These are phyloP conservation scores for Habrosyne pyritoides DNA, from an alignment of 2,888 invertebrate genomes.

Conservation along the genomic window DNA sequence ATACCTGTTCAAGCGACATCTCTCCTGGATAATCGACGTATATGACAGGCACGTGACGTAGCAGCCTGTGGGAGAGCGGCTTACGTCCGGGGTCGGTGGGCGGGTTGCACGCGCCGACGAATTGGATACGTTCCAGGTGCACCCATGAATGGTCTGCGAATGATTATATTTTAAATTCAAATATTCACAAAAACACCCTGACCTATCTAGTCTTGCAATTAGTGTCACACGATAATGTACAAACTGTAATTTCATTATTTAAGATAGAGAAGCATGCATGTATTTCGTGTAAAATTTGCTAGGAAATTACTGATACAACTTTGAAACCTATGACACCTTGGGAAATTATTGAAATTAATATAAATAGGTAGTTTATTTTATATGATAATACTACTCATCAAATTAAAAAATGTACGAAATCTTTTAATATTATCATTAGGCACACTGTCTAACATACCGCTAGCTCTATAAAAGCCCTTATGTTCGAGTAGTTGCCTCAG, in stretches of 20 bases:
- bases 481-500: slow-evolving; percentile 98
- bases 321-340: too few species aligned
- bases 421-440: not conserved
- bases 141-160: slow-evolving; percentile 96
- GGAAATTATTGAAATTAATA: too few species aligned
- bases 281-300: too few species aligned
- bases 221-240: too few species aligned
- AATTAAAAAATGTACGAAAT: too few species aligned
- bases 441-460: slow-evolving; percentile 61
- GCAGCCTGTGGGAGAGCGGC: slow-evolving; percentile 93
- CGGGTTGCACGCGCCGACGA: slow-evolving; percentile 99
- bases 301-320: too few species aligned
- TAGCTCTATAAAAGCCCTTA: slow-evolving; percentile 94
- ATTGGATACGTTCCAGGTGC: slow-evolving; percentile 97
- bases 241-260: too few species aligned
- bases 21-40: slow-evolving; percentile 99
- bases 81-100: slow-evolving; percentile 99
- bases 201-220: too few species aligned
- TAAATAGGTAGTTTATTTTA: too few species aligned
- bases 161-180: not conserved
- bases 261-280: too few species aligned
- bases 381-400: not conserved
- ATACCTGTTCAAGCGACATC: slow-evolving; percentile 94
- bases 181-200: too few species aligned
- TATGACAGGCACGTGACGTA: slow-evolving; percentile 98